These are phyloP conservation scores for Rotaria socialis DNA, from an alignment of 2,888 invertebrate species.

Conservation along the genomic window DNA sequence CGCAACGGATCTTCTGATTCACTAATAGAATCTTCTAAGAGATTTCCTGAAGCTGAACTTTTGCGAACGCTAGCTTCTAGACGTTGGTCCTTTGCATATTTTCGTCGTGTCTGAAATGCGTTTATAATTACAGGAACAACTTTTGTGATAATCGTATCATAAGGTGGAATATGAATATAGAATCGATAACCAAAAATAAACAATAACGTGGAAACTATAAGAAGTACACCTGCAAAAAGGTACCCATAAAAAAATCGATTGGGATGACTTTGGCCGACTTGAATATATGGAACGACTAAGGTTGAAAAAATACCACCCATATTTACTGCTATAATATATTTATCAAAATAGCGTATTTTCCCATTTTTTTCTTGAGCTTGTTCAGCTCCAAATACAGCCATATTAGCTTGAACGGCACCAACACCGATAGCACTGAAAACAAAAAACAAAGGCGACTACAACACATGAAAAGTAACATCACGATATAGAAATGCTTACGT, in stretches of 20 bases:
- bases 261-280: background rate
- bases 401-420: background rate
- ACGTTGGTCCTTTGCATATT: background rate
- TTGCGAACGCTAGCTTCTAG: background rate
- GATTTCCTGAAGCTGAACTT: background rate
- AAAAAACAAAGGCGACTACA: background rate
- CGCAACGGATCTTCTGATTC: background rate
- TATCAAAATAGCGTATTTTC: background rate
- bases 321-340: background rate
- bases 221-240: background rate
- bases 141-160: background rate
- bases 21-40: too few relatives aligned
- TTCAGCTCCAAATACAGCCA: slow-evolving; percentile 28
- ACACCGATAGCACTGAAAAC: background rate
- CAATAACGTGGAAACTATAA: background rate
- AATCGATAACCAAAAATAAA: background rate
- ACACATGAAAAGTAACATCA: background rate
- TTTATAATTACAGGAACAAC: background rate
- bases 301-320: background rate
- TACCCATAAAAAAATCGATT: background rate
- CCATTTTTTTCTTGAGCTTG: background rate
- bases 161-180: background rate
- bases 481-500: background rate
- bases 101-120: background rate
- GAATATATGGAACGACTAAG: background rate